Evolutionary conservation across 1,140 invertebrate genomes (phyloP).

Genomic region (Plutomurus gul): DNA sequence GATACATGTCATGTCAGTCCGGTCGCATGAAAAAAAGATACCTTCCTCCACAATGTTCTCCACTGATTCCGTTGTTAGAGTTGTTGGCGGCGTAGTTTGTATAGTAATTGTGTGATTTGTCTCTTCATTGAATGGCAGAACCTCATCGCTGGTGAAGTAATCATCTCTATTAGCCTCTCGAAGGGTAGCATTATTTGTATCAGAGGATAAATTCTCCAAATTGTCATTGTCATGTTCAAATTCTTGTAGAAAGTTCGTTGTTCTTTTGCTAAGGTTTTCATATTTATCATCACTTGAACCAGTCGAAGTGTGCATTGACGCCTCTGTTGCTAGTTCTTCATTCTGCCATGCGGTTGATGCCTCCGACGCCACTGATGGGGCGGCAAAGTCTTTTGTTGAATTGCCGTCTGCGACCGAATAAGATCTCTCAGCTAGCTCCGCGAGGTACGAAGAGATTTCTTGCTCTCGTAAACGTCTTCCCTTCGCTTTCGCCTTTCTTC

Average conservation of each 20-base stretch:
- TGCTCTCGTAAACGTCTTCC: neutral
- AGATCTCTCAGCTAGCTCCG: neutral
- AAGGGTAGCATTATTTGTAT: neutral
- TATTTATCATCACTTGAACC: neutral
- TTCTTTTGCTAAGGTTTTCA: neutral
- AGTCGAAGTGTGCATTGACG: neutral
- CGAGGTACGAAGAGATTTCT: neutral
- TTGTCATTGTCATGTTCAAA: neutral
- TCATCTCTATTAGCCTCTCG: neutral
- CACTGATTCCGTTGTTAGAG: neutral
- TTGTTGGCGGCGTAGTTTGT: neutral
- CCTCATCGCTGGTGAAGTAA: neutral
- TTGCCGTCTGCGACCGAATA: neutral
- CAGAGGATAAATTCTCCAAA: neutral
- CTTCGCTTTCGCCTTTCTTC: neutral
- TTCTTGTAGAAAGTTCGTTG: neutral
- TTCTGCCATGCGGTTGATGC: neutral
- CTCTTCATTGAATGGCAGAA: constrained; percentile 11
- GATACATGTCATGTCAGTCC: neutral
- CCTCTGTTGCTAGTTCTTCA: neutral
- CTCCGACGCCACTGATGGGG: neutral
- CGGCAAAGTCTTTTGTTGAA: neutral
- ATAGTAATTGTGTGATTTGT: neutral
- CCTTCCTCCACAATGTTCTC: neutral
- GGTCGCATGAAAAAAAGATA: neutral